phyloP scores from a whole-genome alignment of 23 tunicate species.

The Ascidia mentula region DNA sequence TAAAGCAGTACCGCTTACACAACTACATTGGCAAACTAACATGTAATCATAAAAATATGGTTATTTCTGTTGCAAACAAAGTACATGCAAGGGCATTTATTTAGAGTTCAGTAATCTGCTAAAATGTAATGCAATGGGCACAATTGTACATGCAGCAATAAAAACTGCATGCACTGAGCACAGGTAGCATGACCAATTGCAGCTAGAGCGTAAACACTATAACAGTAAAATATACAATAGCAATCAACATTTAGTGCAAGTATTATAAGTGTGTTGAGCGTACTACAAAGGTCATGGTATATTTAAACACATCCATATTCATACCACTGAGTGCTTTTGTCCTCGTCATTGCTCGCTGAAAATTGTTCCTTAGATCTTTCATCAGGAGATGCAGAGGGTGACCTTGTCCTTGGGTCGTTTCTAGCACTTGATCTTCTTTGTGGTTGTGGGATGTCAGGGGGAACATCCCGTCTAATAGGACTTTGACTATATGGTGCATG shows the following conservation, averaged over 20 bases:
- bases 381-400: slow-evolving; percentile 11
- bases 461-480: slow-evolving; percentile 82
- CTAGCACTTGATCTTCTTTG: slow-evolving; percentile 10
- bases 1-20: slow-evolving; percentile 3
- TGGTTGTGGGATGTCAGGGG: slow-evolving; percentile 43
- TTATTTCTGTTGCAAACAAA: too few species aligned
- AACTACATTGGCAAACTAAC: not conserved
- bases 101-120: slow-evolving; percentile 2
- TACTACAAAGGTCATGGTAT: not conserved
- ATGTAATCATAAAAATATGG: too few species aligned
- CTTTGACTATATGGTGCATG: slow-evolving; percentile 46
- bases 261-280: not conserved
- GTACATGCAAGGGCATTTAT: too few species aligned
- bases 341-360: slow-evolving; percentile 42
- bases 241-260: not conserved
- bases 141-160: not conserved
- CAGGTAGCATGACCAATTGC: not conserved
- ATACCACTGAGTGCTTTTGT: slow-evolving; percentile 80
- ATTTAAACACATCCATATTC: slow-evolving; percentile 87
- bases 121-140: not conserved
- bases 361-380: slow-evolving; percentile 55
- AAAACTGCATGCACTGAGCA: not conserved
- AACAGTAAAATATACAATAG: not conserved
- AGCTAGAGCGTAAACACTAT: not conserved
- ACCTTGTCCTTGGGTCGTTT: not conserved